Base-by-base conservation (phyloP, 2,797 vertebrate species). In the Lithobates sylvaticus region DNA sequence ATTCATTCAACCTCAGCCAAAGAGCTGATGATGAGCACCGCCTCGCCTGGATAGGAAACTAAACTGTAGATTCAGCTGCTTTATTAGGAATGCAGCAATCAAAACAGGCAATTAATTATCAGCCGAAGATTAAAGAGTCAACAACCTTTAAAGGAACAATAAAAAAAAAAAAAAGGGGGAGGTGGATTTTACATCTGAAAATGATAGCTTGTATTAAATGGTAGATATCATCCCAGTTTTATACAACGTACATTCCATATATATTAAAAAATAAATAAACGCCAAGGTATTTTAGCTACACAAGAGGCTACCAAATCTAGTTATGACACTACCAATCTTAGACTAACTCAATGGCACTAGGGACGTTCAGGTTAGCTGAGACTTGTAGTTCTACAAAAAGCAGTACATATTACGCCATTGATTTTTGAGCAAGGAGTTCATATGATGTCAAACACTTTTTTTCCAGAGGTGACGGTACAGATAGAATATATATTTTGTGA, bases 1-100 rank as follows among this genome's bases (percentile, higher is more conserved):
- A 75, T 78, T 79, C 86, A 83, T 87, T 87, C 86, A 87, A 87
- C 86, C 81, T 83, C 81, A 84, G 86, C 76, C 80, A 86, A 78
- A 73, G 61, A 69, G 23, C 64, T 72, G 68, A 69, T 72, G 67
- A 69, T 72, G 67, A 83, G 75, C 47, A 72, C 79, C 50, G 36
- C 67, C 74, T 72, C 68, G 58, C 80, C 85, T 47, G 75, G 68
- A 73, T 54, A 81, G 75, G 47, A 78, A 64, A 69, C 75, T 44
- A 6, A 82, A 64, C 42, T 83, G 68, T 72, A 26, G 32, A 70
- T 69, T 44, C 68, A 69, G 54, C 36, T 78, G 50, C 80, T 12
- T 73, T 85, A 44, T 77, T 73, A 42, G 26, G 42, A 84, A 67
- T 67, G 42, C 26, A 47, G 9, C 54, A 32, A 76, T 16, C 61